Base-by-base conservation (phyloP, 2,888 invertebrate genomes). In the Oconnorella tubifera region DNA sequence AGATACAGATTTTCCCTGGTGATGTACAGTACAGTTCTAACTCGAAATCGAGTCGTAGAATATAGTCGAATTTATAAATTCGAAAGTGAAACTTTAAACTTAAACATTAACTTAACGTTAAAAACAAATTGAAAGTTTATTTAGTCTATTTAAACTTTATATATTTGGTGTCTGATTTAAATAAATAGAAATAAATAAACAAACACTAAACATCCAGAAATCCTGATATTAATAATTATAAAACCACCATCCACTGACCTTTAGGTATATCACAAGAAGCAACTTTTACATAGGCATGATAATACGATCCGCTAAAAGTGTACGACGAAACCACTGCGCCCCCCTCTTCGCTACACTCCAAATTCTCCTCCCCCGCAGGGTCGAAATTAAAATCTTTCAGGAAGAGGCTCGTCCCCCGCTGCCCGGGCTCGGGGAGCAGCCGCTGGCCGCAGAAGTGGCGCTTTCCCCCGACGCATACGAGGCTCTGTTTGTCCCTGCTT, bases 331-430 rank as follows among this genome's bases (percentile, higher is more conserved):
- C 10, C 6, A 6, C 40, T n/a, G 10, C 48, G 1, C 61, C 62
- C 2, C 29, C 59, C 31, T 49, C 23, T 6, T 55, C 33, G 6
- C 53, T 25, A 49, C 72, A 72, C 19, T 56, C 33, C 53, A 40
- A 50, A 48, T 63, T 59, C 27, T 67, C 68, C 0, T 56, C 33
- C 23, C 69, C 70, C n/a, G 33, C 31, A 10, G 68, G 66, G 56
- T 72, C 70, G 23, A 72, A 57, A 31, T 58, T 66, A 19, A 70
- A 55, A 33, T 61, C 56, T 59, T 64, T 66, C 40, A 72, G 10
- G 60, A 65, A 65, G 25, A 33, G 28, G n/a, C 67, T 68, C 57
- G 65, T 33, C 29, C 64, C 57, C 33, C 56, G 62, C 25, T 51
- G 28, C 25, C 59, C 61, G 56, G 25, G 10, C 14, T 27, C 49